A percentile compares a stretch with the other conserved stretches of the same genome.
Evolutionary conservation across 2,113 vertebrate genomes (phyloP).

Genomic region (Eleginops maclovinus): DNA sequence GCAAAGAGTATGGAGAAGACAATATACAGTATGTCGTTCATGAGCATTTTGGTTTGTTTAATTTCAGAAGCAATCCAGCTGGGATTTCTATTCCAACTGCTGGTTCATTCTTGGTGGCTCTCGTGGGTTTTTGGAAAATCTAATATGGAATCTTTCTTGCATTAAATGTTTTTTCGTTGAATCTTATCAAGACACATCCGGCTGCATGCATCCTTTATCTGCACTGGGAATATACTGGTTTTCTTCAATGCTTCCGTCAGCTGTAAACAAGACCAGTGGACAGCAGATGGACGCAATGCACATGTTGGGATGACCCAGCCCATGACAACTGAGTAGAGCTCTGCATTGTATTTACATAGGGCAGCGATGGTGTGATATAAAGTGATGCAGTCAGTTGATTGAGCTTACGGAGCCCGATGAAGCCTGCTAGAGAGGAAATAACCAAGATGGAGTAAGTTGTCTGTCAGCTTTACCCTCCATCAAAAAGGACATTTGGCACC

Average conservation of each 20-base stretch:
- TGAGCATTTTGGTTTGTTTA: background rate
- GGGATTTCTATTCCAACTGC: background rate
- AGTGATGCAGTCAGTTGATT: slow-evolving; percentile 63
- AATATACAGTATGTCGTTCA: slow-evolving; percentile 1
- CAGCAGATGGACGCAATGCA: slow-evolving; percentile 20
- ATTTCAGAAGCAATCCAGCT: background rate
- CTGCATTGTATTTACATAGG: slow-evolving; percentile 37
- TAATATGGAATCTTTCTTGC: slow-evolving; percentile 9
- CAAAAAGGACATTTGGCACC: slow-evolving; percentile 66
- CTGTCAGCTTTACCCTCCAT: slow-evolving; percentile 63
- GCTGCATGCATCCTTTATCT: slow-evolving; percentile 34
- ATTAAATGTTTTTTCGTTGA: slow-evolving; percentile 25
- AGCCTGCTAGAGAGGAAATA: slow-evolving; percentile 53
- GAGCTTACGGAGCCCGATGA: slow-evolving; percentile 50
- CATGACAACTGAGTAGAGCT: slow-evolving; percentile 8
- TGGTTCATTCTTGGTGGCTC: background rate
- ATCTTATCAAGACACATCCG: slow-evolving; percentile 26
- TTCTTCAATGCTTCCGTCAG: slow-evolving; percentile 28
- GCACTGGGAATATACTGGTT: slow-evolving; percentile 14
- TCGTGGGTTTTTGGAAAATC: slow-evolving; percentile 25
- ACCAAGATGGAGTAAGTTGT: slow-evolving; percentile 61
- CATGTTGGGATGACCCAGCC: slow-evolving; percentile 18
- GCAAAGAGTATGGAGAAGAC: background rate
- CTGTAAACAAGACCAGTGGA: slow-evolving; percentile 38
- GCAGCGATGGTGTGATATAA: slow-evolving; percentile 52